Evolutionary conservation across 2,888 invertebrate species (phyloP).

Genomic region (Mongoloraphidia duomilia): DNA sequence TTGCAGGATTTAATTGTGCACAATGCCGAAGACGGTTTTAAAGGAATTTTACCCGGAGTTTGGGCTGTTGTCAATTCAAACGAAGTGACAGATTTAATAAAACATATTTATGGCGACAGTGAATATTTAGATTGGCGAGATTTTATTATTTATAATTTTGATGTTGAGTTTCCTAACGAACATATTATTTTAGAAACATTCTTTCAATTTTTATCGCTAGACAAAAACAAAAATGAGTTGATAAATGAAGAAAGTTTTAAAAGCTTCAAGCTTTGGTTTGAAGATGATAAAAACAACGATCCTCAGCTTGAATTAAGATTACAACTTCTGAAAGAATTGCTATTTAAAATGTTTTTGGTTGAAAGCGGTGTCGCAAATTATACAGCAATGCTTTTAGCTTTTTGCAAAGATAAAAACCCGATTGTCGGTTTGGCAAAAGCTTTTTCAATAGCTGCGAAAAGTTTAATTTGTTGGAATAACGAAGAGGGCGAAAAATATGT

Average conservation of each 20-base stretch:
- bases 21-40: constrained; percentile 22
- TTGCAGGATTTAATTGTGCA: constrained; percentile 30
- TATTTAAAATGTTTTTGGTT: constrained; percentile 40
- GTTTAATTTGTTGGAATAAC: constrained; percentile 33
- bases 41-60: constrained; percentile 20
- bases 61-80: constrained; percentile 26
- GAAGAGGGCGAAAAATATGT: constrained; percentile 36
- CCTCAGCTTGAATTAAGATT: constrained; percentile 8
- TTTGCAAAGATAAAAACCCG: constrained; percentile 42
- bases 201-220: constrained; percentile 32
- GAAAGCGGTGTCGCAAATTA: constrained; percentile 39
- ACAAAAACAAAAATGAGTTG: constrained; percentile 27
- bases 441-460: constrained; percentile 39
- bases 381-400: constrained; percentile 43
- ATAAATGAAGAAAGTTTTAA: constrained; percentile 26
- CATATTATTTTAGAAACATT: constrained; percentile 37
- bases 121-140: constrained; percentile 50
- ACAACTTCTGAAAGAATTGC: constrained; percentile 35
- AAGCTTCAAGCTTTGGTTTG: constrained; percentile 30
- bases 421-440: constrained; percentile 41
- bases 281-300: constrained; percentile 15
- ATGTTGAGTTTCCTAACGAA: constrained; percentile 37
- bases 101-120: constrained; percentile 36
- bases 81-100: constrained; percentile 23
- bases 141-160: constrained; percentile 44